phyloP scores from a whole-genome alignment of 2,888 invertebrate genomes.

The Parapristionchus giblindavisi region DNA sequence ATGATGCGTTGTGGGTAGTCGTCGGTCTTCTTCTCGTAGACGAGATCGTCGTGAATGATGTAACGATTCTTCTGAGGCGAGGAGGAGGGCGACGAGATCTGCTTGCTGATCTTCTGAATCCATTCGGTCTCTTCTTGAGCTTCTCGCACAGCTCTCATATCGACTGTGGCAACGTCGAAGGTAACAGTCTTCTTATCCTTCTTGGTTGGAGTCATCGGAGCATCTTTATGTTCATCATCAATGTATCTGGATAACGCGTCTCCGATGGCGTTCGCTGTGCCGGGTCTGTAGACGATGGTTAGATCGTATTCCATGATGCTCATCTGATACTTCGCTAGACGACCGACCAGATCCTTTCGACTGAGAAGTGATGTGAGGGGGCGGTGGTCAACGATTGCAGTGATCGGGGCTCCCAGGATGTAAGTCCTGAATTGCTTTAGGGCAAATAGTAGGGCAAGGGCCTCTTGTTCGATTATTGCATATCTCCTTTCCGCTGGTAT shows the following conservation, averaged over 20 bases:
- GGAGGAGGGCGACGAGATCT: too few relatives aligned
- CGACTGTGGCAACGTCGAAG: background rate
- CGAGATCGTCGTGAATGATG: conserved; percentile 21
- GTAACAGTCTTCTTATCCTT: background rate
- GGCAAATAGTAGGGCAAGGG: conserved; percentile 40
- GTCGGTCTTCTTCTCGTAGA: conserved; percentile 31
- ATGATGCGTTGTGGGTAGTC: conserved; percentile 1
- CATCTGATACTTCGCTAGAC: too few relatives aligned
- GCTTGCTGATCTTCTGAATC: conserved; percentile 32
- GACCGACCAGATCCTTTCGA: background rate
- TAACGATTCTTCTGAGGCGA: conserved; percentile 9
- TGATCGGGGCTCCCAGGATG: conserved; percentile 39
- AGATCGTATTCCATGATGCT: too few relatives aligned
- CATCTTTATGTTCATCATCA: too few relatives aligned
- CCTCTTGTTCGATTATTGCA: conserved; percentile 43
- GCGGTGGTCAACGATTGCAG: conserved; percentile 41
- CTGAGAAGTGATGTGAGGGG: conserved; percentile 39
- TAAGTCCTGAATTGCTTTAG: conserved; percentile 42
- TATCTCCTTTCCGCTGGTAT: conserved; percentile 39
- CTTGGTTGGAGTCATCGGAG: background rate
- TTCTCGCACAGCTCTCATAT: background rate
- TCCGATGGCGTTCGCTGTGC: too few relatives aligned
- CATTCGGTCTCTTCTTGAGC: conserved; percentile 27
- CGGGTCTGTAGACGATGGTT: too few relatives aligned
- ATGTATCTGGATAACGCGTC: too few relatives aligned